Base-by-base conservation (phyloP, 2,888 invertebrate species). In the Tachina lurida region DNA sequence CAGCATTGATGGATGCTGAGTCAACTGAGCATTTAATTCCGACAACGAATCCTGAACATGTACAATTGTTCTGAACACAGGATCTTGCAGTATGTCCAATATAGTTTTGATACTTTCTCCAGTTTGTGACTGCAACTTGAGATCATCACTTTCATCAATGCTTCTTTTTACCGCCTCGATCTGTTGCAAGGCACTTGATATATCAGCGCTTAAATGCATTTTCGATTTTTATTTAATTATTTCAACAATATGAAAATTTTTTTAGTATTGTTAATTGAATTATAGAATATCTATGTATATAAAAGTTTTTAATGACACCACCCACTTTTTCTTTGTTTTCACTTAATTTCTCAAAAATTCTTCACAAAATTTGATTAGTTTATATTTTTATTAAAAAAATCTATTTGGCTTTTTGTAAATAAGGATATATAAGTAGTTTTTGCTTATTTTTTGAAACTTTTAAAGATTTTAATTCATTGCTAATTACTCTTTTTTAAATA, bases 31-130 rank as follows among this genome's bases (percentile, higher is more conserved):
- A 87, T 97, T 97, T 77, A 98, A 93, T 93, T 98, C 97, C 63
- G 95, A 95, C 62, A 98, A 94, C 0, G 98, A 98, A 91, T 98
- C 98, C 94, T 98, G 96, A 84, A 98, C 95, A 77, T 97, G 97
- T 19, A 97, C 96, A 89, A 98, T 97, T 90, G 97, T 97, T 87
- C 96, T 95, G 89, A 98, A 96, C 75, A 98, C 97, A 3, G 98
- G 98, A 93, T 98, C 98, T 90, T 98, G 97, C 87, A 97, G 91
- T 86, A 98, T 95, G 87, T 96, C 96, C 88, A 98, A 95, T 62
- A 98, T 94, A 87, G 97, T 95, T 90, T 96, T 96, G 77, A 98
- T 93, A 91, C 98, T 97, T 91, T 97, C 96, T 89, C 94, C 95
- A 80, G 97, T 93, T 87, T 90, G 91, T 92, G 95, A 94, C 93